phyloP scores from a whole-genome alignment of 23 tunicate species.

The Diplosoma virens region DNA sequence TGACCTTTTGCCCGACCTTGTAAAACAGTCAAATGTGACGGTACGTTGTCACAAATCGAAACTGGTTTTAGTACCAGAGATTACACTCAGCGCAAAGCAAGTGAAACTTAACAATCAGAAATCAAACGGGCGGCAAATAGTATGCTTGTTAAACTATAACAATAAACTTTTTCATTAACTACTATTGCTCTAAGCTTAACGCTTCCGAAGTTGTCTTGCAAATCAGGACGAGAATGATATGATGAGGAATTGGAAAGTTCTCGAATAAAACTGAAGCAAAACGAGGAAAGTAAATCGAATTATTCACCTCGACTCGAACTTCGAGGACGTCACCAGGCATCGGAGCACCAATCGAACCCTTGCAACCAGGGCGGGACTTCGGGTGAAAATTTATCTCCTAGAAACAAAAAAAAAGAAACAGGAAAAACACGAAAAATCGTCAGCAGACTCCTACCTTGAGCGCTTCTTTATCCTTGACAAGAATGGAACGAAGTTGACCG shows the following conservation, averaged over 20 bases:
- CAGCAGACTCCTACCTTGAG: constrained; percentile 52
- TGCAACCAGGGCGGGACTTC: constrained; percentile 77
- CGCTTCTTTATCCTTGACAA: constrained; percentile 94
- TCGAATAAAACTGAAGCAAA: neutral
- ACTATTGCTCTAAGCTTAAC: too few species aligned
- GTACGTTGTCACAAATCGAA: too few species aligned
- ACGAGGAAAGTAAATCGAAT: neutral
- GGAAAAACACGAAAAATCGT: neutral
- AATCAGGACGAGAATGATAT: neutral
- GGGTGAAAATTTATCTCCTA: constrained; percentile 97
- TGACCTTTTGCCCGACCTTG: constrained; percentile 81
- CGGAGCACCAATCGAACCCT: constrained; percentile 96
- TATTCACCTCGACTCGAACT: constrained; percentile 78
- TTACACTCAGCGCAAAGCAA: too few species aligned
- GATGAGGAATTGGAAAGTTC: too few species aligned
- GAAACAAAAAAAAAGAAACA: neutral
- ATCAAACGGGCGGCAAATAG: too few species aligned
- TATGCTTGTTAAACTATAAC: too few species aligned
- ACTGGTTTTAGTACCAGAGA: too few species aligned
- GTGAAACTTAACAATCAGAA: too few species aligned
- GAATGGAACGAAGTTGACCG: constrained; percentile 77
- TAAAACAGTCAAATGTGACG: too few species aligned
- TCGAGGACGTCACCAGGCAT: constrained; percentile 99
- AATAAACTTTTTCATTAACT: too few species aligned
- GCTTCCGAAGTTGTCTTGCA: too few species aligned